Evolutionary conservation across 2,113 vertebrate genomes (phyloP).

Genomic region (Neotoma lepida): DNA sequence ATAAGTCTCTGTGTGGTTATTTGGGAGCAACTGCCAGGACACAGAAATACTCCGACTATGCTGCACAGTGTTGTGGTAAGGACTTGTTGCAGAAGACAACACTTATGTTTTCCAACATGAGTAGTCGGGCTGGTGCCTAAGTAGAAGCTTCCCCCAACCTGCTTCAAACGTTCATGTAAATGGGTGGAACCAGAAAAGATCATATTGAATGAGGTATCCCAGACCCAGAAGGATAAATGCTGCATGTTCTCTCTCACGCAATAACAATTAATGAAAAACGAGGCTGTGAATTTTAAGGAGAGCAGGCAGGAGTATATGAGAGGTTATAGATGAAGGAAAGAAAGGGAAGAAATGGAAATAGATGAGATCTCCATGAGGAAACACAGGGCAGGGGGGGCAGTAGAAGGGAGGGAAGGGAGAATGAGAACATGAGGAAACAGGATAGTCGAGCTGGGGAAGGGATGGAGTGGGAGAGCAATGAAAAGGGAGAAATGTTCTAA

Average conservation of each 20-base stretch:
- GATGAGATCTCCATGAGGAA: too few relatives aligned
- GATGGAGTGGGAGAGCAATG: too few relatives aligned
- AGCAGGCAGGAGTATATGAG: not conserved
- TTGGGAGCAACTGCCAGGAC: too few relatives aligned
- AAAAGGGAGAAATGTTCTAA: not conserved
- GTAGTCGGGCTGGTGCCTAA: not conserved
- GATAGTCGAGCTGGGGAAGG: too few relatives aligned
- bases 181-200: not conserved
- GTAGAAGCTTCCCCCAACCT: not conserved
- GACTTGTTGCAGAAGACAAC: not conserved
- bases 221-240: not conserved
- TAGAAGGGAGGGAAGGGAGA: too few relatives aligned
- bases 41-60: too few relatives aligned
- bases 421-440: too few relatives aligned
- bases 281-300: not conserved
- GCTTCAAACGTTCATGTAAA: not conserved
- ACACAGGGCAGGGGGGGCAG: too few relatives aligned
- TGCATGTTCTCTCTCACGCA: not conserved
- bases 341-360: not conserved
- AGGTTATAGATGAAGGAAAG: not conserved
- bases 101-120: not conserved
- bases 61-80: too few relatives aligned
- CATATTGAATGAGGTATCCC: not conserved
- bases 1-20: too few relatives aligned
- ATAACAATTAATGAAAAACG: not conserved